Evolutionary conservation across 2,888 invertebrate genomes (phyloP).

Genomic region (Pollenia griseotomentosa): DNA sequence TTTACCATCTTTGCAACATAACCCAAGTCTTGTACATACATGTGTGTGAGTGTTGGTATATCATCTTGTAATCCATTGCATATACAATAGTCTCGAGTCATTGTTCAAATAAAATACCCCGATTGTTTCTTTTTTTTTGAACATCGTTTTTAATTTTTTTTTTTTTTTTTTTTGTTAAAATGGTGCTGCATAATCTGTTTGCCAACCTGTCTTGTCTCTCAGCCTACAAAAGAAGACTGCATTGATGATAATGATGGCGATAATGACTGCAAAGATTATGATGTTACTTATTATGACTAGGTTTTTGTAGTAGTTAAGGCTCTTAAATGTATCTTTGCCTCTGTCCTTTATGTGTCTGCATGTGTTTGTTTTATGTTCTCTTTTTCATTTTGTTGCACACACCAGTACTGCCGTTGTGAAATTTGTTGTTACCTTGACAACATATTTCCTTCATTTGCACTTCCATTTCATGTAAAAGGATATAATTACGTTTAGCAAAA

Average conservation of each 20-base stretch:
- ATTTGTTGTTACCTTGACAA: conserved; percentile 63
- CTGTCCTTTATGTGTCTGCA: not conserved
- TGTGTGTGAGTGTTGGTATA: not conserved
- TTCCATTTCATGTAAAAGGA: conserved; percentile 71
- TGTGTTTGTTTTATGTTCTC: conserved; percentile 7
- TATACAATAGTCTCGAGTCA: conserved; percentile 56
- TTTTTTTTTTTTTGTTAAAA: conserved; percentile 3
- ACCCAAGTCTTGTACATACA: not conserved
- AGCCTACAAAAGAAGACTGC: conserved; percentile 38
- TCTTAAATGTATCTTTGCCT: not conserved
- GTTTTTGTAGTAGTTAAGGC: conserved; percentile 26
- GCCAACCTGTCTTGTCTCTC: conserved; percentile 6
- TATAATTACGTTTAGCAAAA: conserved; percentile 73
- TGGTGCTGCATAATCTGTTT: conserved; percentile 48
- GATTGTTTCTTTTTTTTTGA: conserved; percentile 32
- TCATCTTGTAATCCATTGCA: conserved; percentile 52
- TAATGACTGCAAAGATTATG: conserved; percentile 32
- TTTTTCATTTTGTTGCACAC: conserved; percentile 29
- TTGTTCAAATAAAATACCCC: conserved; percentile 56
- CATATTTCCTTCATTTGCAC: conserved; percentile 71
- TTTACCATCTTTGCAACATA: conserved; percentile 27
- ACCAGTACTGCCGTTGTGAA: conserved; percentile 18
- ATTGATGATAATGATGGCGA: conserved; percentile 27
- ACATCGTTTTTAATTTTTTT: too few relatives aligned
- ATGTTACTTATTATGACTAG: not conserved